phyloP scores from a whole-genome alignment of 2,797 vertebrate species.

The Oryzias dopingdopingensis region DNA sequence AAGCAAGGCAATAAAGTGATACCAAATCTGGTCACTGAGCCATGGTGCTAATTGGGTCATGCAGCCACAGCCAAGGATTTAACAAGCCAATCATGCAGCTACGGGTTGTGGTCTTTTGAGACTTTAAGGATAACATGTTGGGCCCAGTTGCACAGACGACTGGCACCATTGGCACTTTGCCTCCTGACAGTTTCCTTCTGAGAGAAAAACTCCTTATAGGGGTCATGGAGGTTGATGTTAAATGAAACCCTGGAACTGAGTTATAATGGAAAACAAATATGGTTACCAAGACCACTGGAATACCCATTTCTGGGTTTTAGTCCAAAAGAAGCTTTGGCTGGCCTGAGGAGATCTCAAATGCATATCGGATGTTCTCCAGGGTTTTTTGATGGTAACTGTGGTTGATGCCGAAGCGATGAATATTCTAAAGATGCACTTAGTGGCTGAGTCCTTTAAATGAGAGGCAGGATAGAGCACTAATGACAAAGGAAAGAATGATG shows the following conservation, averaged over 20 bases:
- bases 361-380: conserved; percentile 49
- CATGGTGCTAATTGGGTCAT: conserved; percentile 55
- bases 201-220: conserved; percentile 21
- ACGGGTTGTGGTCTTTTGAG: conserved; percentile 40
- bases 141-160: conserved; percentile 11
- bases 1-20: too few species aligned
- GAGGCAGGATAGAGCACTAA: conserved; percentile 38
- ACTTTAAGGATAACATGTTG: conserved; percentile 27
- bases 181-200: conserved; percentile 38
- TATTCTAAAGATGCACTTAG: conserved; percentile 53
- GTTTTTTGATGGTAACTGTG: conserved; percentile 57
- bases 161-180: conserved; percentile 25
- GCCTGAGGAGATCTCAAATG: conserved; percentile 48
- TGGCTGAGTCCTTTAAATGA: conserved; percentile 49
- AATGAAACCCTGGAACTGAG: conserved; percentile 21
- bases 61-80: conserved; percentile 26
- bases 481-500: conserved; percentile 50
- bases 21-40: conserved; percentile 46
- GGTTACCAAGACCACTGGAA: conserved; percentile 44
- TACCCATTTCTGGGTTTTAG: conserved; percentile 27
- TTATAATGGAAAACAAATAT: conserved; percentile 33
- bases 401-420: conserved; percentile 44
- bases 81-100: conserved; percentile 25
- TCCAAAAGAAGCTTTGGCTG: conserved; percentile 52
- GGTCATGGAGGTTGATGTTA: conserved; percentile 41